Evolutionary conservation across 2,888 invertebrate species (phyloP), one percentile per base, ranked within the genome.

Genomic region (Caenorhabditis sp.): DNA sequence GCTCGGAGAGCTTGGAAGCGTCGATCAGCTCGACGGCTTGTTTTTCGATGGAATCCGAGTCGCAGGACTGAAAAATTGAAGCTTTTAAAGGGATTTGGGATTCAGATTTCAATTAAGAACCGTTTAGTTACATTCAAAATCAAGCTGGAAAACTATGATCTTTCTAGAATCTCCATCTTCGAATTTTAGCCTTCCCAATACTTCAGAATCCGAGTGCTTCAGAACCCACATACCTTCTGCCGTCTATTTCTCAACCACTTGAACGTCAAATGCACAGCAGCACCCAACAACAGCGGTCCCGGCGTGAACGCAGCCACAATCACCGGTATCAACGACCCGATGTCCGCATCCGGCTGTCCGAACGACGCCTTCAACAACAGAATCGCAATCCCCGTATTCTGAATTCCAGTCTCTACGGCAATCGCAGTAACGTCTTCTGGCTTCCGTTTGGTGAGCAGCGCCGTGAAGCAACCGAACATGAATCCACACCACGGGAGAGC

Each of bases 281-380:
- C 90, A 31, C 91, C 91, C 35, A 90, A 80, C 16, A 95, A 93
- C 90, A 97, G 94, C 0, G 97, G 97, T 28, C 97, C 92, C 0
- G 97, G 97, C 0, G 97, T 97, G 96, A 97, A 96, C 59, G 96
- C 95, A 22, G 97, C 97, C 24, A 96, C 95, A 2, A 96, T 95
- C 0, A 97, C 96, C 3, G 97, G 97, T 80, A 96, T 94, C 89
- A 97, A 96, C 95, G 94, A 80, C 94, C 92, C 91, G 63, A 93
- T 87, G 84, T 93, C 93, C 2, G 92, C 90, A 72, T 92, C 92
- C 7, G 93, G 92, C 59, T 92, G 90, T 1, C 89, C 88, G 82
- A 93, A 92, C 2, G 92, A 92, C 31, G 92, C 86, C 90, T 92
- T 91, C 19, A 92, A 72, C 38, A 91, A 77, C 86, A 92, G 76